Conservation (phyloP, 1,140 invertebrate genomes). For the Ephestia elutella region DNA sequence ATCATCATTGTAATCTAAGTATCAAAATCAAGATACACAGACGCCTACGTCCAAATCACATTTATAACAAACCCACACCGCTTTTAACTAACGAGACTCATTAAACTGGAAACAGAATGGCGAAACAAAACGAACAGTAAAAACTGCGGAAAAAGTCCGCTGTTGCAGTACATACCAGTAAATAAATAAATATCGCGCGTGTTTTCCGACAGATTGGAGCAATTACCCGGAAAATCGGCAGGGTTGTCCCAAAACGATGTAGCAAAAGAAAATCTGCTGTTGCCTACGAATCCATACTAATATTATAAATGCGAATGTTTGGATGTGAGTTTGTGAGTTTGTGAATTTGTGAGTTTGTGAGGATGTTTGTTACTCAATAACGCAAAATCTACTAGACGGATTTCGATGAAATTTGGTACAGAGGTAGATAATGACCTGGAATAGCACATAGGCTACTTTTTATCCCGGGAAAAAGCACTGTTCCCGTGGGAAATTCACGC, state of each 20-base stretch:
- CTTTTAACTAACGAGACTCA: neutral
- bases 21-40: neutral
- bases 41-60: neutral
- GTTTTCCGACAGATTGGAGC: neutral
- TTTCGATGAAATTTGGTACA: no score
- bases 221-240: neutral
- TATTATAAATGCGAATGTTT: no score
- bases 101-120: neutral
- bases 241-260: neutral
- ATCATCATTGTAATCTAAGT: neutral
- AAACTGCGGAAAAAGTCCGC: neutral
- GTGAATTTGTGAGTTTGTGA: no score
- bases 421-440: no score
- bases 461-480: no score
- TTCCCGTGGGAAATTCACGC: no score
- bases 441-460: no score
- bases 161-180: neutral
- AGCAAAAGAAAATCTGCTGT: neutral
- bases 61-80: neutral
- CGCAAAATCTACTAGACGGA: no score
- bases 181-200: constrained; percentile 3
- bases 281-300: no score
- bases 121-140: neutral
- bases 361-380: no score
- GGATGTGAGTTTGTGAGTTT: no score